Conservation (phyloP, 1,140 invertebrate species). For the Brachionus calyciflorus region DNA sequence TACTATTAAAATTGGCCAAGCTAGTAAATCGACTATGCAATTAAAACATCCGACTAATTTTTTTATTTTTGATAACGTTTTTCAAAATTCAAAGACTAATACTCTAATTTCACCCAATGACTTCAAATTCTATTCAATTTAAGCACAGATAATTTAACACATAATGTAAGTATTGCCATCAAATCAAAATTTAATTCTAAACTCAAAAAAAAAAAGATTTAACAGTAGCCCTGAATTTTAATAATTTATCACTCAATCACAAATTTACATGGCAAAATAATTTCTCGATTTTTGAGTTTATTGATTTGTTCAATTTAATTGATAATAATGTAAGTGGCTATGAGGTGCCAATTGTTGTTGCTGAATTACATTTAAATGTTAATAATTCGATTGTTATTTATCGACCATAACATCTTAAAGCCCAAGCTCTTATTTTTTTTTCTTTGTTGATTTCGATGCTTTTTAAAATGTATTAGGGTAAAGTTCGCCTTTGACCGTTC, state of each 20-base stretch:
- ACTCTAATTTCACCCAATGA: background rate
- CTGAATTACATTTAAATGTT: slow-evolving; percentile 83
- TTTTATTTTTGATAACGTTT: background rate
- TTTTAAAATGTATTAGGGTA: too few species aligned
- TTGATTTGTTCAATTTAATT: slow-evolving; percentile 81
- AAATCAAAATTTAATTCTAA: too few species aligned
- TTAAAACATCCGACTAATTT: slow-evolving; percentile 13
- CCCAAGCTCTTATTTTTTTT: slow-evolving; percentile 71
- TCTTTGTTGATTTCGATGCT: too few species aligned
- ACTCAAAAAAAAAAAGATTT: too few species aligned
- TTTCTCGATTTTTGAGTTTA: slow-evolving; percentile 61
- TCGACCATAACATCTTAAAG: slow-evolving; percentile 75
- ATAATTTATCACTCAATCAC: slow-evolving; percentile 36
- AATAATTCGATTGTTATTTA: slow-evolving; percentile 85
- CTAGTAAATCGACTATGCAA: background rate
- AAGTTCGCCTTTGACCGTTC: too few species aligned
- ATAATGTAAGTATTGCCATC: too few species aligned
- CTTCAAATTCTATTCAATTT: background rate
- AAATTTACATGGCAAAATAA: background rate
- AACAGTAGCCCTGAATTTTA: too few species aligned
- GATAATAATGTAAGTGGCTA: slow-evolving; percentile 87
- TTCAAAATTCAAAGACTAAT: background rate
- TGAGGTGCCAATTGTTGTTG: slow-evolving; percentile 77
- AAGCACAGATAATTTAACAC: background rate
- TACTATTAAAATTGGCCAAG: background rate